These are phyloP conservation scores for Dryobates pubescens DNA, from an alignment of 2,797 vertebrate genomes.

Conservation along the genomic window DNA sequence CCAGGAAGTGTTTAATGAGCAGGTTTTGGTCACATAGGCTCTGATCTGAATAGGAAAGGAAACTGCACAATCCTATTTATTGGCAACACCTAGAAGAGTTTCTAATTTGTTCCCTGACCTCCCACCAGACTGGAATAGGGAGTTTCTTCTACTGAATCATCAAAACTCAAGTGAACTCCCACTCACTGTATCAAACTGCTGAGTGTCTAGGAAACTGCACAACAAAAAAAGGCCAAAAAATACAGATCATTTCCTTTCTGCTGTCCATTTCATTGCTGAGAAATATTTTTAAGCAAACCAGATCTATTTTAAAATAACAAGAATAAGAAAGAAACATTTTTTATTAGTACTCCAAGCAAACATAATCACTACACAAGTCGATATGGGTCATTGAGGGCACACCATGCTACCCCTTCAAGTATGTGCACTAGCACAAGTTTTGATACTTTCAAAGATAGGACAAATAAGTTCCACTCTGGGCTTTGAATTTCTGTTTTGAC, in stretches of 20 bases:
- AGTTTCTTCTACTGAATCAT: conserved; percentile 5
- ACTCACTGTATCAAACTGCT: background rate
- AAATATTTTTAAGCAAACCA: conserved; percentile 4
- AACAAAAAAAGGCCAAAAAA: background rate
- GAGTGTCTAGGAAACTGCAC: background rate
- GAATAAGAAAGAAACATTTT: background rate
- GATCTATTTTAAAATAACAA: background rate
- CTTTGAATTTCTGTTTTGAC: background rate
- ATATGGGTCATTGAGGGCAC: background rate
- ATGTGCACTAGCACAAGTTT: background rate
- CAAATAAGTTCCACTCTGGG: background rate
- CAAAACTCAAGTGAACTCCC: conserved; percentile 20
- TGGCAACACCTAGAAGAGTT: conserved; percentile 1
- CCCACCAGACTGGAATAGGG: background rate
- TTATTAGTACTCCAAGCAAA: background rate
- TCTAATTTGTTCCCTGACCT: conserved; percentile 30
- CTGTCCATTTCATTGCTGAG: background rate
- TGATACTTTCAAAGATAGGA: background rate
- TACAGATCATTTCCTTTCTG: background rate
- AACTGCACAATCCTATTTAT: background rate
- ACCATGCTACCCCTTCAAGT: background rate
- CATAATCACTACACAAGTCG: background rate
- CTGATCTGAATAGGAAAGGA: background rate
- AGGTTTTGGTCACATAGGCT: background rate
- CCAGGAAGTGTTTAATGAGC: background rate